Evolutionary conservation across 2,113 vertebrate genomes (phyloP).

Genomic region (Oreochromis tanganicae): DNA sequence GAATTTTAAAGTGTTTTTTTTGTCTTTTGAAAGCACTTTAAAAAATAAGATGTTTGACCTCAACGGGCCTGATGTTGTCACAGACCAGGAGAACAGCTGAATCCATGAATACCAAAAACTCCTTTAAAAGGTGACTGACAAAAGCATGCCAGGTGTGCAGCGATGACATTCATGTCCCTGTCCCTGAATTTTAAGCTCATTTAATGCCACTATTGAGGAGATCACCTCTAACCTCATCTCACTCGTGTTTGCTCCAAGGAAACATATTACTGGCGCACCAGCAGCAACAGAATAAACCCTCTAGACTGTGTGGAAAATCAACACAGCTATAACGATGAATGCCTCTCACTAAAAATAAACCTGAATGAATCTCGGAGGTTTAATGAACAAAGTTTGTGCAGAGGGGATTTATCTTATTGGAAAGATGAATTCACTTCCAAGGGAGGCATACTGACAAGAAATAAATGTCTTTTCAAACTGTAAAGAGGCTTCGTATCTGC

Average conservation of each 20-base stretch:
- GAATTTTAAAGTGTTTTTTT: background rate
- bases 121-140: slow-evolving; percentile 26
- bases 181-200: background rate
- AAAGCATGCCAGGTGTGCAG: background rate
- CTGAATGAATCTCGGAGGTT: slow-evolving; percentile 42
- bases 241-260: background rate
- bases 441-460: slow-evolving; percentile 30
- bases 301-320: slow-evolving; percentile 20
- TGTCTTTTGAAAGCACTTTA: background rate
- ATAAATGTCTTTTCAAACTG: slow-evolving; percentile 32
- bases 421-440: slow-evolving; percentile 48
- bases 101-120: slow-evolving; percentile 19
- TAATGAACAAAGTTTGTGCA: slow-evolving; percentile 42
- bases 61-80: background rate
- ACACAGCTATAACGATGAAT: background rate
- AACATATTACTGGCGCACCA: background rate
- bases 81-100: background rate
- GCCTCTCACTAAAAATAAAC: slow-evolving; percentile 50
- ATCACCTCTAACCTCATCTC: slow-evolving; percentile 18
- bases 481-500: slow-evolving; percentile 21
- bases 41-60: slow-evolving; percentile 24
- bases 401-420: slow-evolving; percentile 48
- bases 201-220: background rate
- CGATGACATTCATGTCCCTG: background rate
- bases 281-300: slow-evolving; percentile 21